Base-by-base conservation (phyloP, 2,797 vertebrate species). In the Arctocebus calabarensis region DNA sequence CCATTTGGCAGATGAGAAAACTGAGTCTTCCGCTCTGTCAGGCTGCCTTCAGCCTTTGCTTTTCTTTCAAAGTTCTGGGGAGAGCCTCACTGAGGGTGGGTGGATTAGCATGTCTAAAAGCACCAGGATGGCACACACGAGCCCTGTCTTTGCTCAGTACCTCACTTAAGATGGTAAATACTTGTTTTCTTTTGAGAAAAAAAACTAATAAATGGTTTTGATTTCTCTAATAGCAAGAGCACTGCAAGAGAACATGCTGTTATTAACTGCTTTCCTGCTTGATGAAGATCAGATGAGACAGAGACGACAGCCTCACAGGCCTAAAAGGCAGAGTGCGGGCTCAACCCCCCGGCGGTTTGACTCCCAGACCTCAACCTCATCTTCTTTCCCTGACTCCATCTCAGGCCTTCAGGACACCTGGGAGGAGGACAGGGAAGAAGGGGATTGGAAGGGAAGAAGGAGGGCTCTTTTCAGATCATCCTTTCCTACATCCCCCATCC, bases 191-290 rank as follows among this genome's bases (percentile, higher is more conserved):
- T 85, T 88, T 90, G 34, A 48, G 34, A n/a, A 7, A 22, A 64
- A 74, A 88, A 29, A 29, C 68, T 68, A 77, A 5, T 68, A 85
- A 68, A 75, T 82, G 34, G 29, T 73, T 90, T 88, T 27, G 7
- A 62, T 37, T 16, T 84, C 48, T 92, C 82, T 91, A 81, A 55
- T 68, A 61, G 57, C 61, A 84, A 95, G 71, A 79, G 81, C 55
- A 59, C 19, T 68, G 62, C 16, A 59, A 57, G 23, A 83, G 68
- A 77, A 91, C 48, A 10, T 43, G 20, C n/a, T 88, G 45, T 77
- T 71, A 73, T 43, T 75, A 70, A 84, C 13, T 64, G 61, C 32
- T 92, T 93, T 86, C 37, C 34, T 88, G 13, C 83, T 34, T 90
- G 73, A 34, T 57, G 78, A 68, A 27, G 64, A n/a, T 45, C 61